Evolutionary conservation across 2,113 vertebrate species (phyloP), one percentile per base, ranked within the genome.

Genomic region (Mesembrinibis cayennensis): DNA sequence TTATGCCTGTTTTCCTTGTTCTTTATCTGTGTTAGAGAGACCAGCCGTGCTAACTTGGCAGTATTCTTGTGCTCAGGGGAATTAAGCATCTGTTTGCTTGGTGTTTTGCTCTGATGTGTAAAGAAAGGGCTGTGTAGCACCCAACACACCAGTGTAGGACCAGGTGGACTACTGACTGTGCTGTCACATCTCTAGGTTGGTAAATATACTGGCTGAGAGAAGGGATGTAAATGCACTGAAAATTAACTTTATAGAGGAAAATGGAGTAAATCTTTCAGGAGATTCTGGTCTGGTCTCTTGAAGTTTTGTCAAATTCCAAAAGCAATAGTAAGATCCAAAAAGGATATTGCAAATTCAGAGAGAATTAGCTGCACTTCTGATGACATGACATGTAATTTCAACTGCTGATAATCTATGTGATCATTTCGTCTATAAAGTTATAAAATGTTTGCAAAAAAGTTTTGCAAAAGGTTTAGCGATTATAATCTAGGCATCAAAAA

Each of bases 251-350:
- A 40, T 18, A 53, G 30, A 78, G 26, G 4, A 71, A 91, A 92
- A 49, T 5, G 1, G 40, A 82, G 15, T 53, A 50, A 56, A 67
- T 76, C 0, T 58, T 87, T 53, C 63, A 40, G n/a, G 49, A 88
- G 16, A 9, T 81, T 96, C 62, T 89, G n/a, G 7, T 56, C 50
- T 90, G 49, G 26, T 67, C 19, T 91, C 53, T 50, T 55, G 27
- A 89, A 87, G 34, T 77, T 87, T 61, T 78, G 30, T 79, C 40
- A 81, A 89, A 91, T 85, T 90, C 34, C 30, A 71, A 86, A 82
- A 90, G 26, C 22, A 79, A 52, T 30, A 67, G 13, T 38, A 91
- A 96, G 40, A 71, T 81, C 4, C 6, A 76, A 93, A 93, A 89
- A 40, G 50, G 50, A 59, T 61, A 45, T 22, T 42, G 13, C 38